Evolutionary conservation across 1,140 invertebrate genomes (phyloP).

Genomic region (Bemisia tabaci): DNA sequence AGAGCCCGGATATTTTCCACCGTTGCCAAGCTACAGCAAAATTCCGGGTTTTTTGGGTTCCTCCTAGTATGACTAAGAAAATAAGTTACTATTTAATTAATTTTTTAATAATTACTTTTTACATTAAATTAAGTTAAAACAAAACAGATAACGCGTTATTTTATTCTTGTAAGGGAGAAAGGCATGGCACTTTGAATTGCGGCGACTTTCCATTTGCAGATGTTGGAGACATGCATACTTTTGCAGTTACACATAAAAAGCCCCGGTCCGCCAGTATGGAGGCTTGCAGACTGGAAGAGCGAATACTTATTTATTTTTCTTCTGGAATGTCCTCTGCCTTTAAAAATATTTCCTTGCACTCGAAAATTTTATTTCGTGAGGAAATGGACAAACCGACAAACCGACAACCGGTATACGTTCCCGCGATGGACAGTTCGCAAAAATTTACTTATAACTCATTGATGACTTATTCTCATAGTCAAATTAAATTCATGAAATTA

Average conservation of each 20-base stretch:
- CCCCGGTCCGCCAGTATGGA: not conserved
- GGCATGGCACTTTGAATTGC: not conserved
- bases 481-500: too few species aligned
- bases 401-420: too few species aligned
- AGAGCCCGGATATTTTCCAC: too few species aligned
- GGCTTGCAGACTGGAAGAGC: not conserved
- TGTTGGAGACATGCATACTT: not conserved
- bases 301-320: not conserved
- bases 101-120: not conserved
- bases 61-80: too few species aligned
- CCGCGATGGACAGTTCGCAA: too few species aligned
- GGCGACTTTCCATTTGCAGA: not conserved
- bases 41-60: too few species aligned
- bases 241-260: not conserved
- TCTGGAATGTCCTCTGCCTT: not conserved
- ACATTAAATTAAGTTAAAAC: not conserved
- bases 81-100: too few species aligned
- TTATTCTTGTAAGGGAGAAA: not conserved
- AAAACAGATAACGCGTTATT: not conserved
- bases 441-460: too few species aligned
- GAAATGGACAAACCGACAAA: too few species aligned
- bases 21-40: too few species aligned
- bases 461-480: too few species aligned
- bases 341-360: not conserved
- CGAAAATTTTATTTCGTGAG: not conserved